These are phyloP conservation scores for Dryococelus australis DNA, from an alignment of 2,888 invertebrate genomes.

Conservation along the genomic window DNA sequence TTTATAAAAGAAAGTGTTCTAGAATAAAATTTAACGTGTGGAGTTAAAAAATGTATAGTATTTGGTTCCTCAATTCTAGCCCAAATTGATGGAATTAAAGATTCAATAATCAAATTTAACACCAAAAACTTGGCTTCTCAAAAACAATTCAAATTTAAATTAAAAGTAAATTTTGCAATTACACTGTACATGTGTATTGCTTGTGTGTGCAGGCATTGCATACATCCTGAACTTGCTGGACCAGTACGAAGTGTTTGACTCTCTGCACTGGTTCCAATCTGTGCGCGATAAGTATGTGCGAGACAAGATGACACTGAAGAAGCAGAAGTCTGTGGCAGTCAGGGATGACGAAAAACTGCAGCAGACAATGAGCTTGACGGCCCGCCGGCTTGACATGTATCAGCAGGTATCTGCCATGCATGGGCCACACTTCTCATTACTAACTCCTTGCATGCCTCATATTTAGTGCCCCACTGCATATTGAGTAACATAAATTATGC, in stretches of 20 bases:
- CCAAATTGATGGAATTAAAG: too few relatives aligned
- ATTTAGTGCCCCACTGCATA: constrained; percentile 32
- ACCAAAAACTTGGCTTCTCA: too few relatives aligned
- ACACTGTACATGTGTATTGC: constrained; percentile 36
- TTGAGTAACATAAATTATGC: too few relatives aligned
- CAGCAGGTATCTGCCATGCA: constrained; percentile 60
- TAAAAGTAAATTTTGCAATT: too few relatives aligned
- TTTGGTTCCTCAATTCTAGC: background rate
- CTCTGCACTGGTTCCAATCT: constrained; percentile 94
- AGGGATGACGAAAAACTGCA: constrained; percentile 87
- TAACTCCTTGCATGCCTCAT: background rate
- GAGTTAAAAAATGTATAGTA: background rate
- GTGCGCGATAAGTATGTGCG: constrained; percentile 75
- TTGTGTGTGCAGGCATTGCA: constrained; percentile 68
- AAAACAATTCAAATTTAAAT: too few relatives aligned
- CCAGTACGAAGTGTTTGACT: constrained; percentile 86
- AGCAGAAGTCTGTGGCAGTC: constrained; percentile 50
- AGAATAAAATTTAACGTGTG: too few relatives aligned
- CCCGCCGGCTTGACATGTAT: constrained; percentile 81
- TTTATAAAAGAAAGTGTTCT: too few relatives aligned
- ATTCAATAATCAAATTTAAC: too few relatives aligned
- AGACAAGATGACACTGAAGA: constrained; percentile 64
- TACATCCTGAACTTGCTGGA: constrained; percentile 91
- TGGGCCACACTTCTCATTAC: background rate
- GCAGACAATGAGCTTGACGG: constrained; percentile 89